Base-by-base conservation (phyloP, 2,888 invertebrate species). In the Lumbricus terrestris region DNA sequence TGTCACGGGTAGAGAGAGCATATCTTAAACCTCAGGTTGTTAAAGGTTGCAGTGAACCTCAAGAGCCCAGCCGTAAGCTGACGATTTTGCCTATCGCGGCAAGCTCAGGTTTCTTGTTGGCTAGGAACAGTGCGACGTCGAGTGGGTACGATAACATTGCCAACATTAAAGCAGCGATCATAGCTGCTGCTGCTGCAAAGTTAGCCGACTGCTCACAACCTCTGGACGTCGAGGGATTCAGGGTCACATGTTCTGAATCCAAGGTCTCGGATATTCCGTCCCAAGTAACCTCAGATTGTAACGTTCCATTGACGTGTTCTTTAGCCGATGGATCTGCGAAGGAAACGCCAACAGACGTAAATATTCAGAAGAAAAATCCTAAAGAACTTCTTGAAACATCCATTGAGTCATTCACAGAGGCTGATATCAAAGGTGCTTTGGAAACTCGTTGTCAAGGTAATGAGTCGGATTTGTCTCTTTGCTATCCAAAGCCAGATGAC, bases 91-190 rank as follows among this genome's bases (percentile, higher is more conserved):
- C 85, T 18, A 37, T 34, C 37, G 16, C 35, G 15, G 1, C 37
- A 35, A 29, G 23, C 35, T 85, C 85, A 23, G 85, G 35, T 37
- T 34, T 20, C 37, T 85, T 37, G 37, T 35, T 18, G 23, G 85
- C 85, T 37, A 35, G 35, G 35, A 34, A 34, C 18, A 15, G 85
- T 23, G 23, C 85, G 23, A 29, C 13, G 8, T 34, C 85, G 18
- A 85, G 89, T 83, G 90, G 89, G 37, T 91, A 91, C 37, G 91
- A 91, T 90, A 91, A 91, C 89, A 89, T 91, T 40, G 90, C 82
- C 69, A 90, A 91, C 29, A 82, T 91, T 35, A 91, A 91, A 47
- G 82, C 88, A 33, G 69, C 90, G 23, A 88, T 90, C 34, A 89
- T 40, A 38, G 89, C 90, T 89, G 69, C 47, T 42, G 88, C 85